phyloP scores from a whole-genome alignment of 2,797 vertebrate species.

The Chaetodon trifasciatus region DNA sequence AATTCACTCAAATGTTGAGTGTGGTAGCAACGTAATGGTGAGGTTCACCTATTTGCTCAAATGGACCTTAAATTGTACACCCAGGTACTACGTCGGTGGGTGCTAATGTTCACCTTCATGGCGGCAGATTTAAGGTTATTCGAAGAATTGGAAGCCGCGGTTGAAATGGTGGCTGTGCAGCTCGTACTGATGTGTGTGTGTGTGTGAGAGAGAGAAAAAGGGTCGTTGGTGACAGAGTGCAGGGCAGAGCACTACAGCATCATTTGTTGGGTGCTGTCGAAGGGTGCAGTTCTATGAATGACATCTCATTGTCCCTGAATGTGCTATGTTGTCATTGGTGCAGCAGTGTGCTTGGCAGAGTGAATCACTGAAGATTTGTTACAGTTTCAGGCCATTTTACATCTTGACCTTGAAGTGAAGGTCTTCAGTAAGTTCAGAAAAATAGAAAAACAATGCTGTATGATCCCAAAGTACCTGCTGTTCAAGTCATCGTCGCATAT shows the following conservation, averaged over 20 bases:
- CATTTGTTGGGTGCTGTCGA: slow-evolving; percentile 57
- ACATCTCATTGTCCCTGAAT: slow-evolving; percentile 69
- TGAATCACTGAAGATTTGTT: slow-evolving; percentile 49
- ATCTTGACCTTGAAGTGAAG: slow-evolving; percentile 51
- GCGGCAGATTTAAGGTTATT: slow-evolving; percentile 57
- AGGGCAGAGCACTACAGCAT: slow-evolving; percentile 36
- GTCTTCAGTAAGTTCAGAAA: slow-evolving; percentile 17
- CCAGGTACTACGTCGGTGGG: slow-evolving; percentile 6
- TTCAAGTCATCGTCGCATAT: not conserved
- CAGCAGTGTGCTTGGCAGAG: slow-evolving; percentile 28
- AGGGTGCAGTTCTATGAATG: slow-evolving; percentile 65
- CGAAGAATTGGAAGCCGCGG: slow-evolving; percentile 34
- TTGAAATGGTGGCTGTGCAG: slow-evolving; percentile 40
- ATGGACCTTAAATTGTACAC: slow-evolving; percentile 39
- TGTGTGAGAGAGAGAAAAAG: slow-evolving; percentile 8
- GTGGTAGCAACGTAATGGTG: slow-evolving; percentile 11
- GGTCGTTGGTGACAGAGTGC: slow-evolving; percentile 57
- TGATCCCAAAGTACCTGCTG: not conserved
- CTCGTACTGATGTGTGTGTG: slow-evolving; percentile 13
- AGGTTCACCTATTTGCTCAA: slow-evolving; percentile 48
- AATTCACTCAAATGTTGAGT: slow-evolving; percentile 18
- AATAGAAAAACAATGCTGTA: slow-evolving; percentile 7
- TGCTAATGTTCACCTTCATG: slow-evolving; percentile 48
- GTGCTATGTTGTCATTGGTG: slow-evolving; percentile 44
- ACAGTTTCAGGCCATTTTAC: slow-evolving; percentile 42